A percentile compares a stretch with the other conserved stretches of the same genome.
Conservation (phyloP, 2,797 vertebrate species). For the Lutjanus argentimaculatus region DNA sequence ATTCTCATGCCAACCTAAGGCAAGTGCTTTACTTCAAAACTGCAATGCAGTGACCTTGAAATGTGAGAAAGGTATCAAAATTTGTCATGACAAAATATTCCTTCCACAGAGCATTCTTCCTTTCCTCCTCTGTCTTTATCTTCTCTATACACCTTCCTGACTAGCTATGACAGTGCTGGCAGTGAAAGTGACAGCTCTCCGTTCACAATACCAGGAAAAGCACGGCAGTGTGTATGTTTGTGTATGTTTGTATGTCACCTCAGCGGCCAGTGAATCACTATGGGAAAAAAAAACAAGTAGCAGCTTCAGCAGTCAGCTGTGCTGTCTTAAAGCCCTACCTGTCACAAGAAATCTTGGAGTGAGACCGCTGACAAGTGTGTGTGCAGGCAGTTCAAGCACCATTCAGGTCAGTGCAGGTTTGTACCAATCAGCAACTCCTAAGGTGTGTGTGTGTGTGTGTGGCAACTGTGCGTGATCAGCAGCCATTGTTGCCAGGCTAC, state of each 20-base stretch:
- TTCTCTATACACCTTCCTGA: constrained; percentile 39
- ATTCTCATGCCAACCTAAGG: constrained; percentile 23
- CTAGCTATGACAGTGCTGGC: constrained; percentile 27
- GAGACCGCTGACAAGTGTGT: constrained; percentile 38
- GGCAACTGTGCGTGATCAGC: constrained; percentile 4
- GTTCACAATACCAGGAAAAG: constrained; percentile 39
- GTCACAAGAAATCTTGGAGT: constrained; percentile 55
- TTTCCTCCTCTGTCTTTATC: constrained; percentile 39
- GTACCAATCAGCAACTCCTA: constrained; percentile 27
- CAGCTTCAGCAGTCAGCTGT: constrained; percentile 39
- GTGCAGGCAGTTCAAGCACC: constrained; percentile 28
- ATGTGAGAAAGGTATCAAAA: constrained; percentile 43
- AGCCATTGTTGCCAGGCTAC: constrained; percentile 40
- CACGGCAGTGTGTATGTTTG: constrained; percentile 34
- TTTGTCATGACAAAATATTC: constrained; percentile 42
- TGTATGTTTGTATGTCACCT: constrained; percentile 40
- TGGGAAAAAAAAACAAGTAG: constrained; percentile 22
- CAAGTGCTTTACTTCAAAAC: constrained; percentile 20
- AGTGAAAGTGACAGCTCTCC: constrained; percentile 47
- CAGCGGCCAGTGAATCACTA: constrained; percentile 28
- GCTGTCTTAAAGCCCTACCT: constrained; percentile 40
- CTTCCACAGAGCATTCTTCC: constrained; percentile 34
- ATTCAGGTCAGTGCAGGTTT: constrained; percentile 38
- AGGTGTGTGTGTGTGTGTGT: constrained; percentile 11
- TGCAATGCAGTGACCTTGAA: constrained; percentile 59